phyloP scores from a whole-genome alignment of 2,113 vertebrate species.

The Tricholaema leucomelas region DNA sequence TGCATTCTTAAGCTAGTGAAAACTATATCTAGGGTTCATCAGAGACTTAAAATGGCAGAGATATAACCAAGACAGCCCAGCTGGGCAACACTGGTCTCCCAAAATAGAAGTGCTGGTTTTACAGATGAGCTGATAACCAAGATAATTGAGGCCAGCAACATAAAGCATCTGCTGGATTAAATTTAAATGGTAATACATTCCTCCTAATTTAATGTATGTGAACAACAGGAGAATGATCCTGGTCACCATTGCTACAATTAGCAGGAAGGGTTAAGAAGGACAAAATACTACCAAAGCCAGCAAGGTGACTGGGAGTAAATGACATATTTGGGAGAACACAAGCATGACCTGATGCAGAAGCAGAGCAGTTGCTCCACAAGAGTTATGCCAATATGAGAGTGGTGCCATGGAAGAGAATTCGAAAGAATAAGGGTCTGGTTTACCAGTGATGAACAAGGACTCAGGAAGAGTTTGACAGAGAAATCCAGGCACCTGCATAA shows the following conservation, averaged over 20 bases:
- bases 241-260: background rate
- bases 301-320: background rate
- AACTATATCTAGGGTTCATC: background rate
- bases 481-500: background rate
- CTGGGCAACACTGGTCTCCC: background rate
- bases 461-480: background rate
- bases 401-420: background rate
- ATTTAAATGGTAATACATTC: background rate
- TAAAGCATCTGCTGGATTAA: background rate
- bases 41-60: background rate
- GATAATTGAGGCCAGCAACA: background rate
- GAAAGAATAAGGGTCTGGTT: background rate
- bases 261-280: background rate
- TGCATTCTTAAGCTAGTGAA: background rate
- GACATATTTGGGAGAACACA: background rate
- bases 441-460: background rate
- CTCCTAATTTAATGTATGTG: background rate
- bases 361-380: background rate
- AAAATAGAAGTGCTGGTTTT: background rate
- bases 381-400: accelerated
- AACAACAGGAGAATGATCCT: background rate
- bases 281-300: background rate
- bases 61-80: background rate
- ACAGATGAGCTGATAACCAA: background rate
- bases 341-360: background rate